phyloP scores from a whole-genome alignment of 2,113 vertebrate genomes.

The Pangasianodon gigas region DNA sequence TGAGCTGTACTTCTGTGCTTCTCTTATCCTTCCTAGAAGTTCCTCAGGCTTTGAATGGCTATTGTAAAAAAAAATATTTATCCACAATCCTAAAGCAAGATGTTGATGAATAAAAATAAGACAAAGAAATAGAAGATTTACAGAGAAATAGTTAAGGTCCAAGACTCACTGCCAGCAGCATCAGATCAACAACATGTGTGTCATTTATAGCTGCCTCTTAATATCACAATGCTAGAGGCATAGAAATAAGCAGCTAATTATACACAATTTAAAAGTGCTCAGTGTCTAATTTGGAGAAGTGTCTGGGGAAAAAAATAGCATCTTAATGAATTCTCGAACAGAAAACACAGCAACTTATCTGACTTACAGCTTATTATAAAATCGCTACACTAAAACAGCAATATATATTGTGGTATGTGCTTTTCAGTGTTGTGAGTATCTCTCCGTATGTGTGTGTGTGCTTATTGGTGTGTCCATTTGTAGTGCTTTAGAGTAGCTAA shows the following conservation, averaged over 20 bases:
- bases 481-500: background rate
- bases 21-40: background rate
- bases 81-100: background rate
- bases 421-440: background rate
- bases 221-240: background rate
- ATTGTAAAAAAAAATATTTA: background rate
- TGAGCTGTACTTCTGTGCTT: background rate
- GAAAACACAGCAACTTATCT: background rate
- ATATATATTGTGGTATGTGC: background rate
- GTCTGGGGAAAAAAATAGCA: background rate
- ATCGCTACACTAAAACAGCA: background rate
- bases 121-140: background rate
- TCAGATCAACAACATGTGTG: background rate
- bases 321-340: background rate
- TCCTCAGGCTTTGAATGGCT: background rate
- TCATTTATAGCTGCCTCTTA: background rate
- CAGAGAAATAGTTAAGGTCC: background rate
- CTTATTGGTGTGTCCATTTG: background rate
- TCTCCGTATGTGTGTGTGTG: background rate
- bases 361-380: background rate
- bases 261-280: background rate
- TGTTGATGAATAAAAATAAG: background rate
- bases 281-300: background rate
- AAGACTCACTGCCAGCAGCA: background rate
- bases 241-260: background rate